Evolutionary conservation across 2,113 vertebrate species (phyloP), one percentile per base, ranked within the genome.

Genomic region (Rhipidura dahli): DNA sequence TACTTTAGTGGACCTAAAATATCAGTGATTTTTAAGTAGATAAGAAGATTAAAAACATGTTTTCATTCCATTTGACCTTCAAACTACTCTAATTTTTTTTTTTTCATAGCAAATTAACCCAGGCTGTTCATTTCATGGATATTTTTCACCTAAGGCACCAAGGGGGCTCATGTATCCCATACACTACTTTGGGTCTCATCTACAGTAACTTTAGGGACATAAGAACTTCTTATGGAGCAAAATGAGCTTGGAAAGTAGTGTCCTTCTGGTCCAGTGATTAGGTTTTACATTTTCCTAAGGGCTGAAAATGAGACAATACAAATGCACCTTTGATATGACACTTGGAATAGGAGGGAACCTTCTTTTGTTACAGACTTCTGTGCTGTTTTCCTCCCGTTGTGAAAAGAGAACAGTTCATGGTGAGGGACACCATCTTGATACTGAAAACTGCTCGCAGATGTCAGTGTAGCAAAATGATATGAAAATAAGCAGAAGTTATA

Each of bases 1-100:
- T 0, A 71, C 69, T 89, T 81, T 14, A 89, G 83, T 0, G 0
- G 50, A 75, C 68, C 49, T 84, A 94, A 94, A 95, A 93, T 89
- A 95, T 82, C 90, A 94, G 68, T 95, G 76, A 86, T 93, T 93
- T 81, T 3, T 95, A 96, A 96, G 92, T 53, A 96, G 94, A 84
- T 96, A 95, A 96, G 95, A 94, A 69, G 94, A 94, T 95, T 96
- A 94, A 93, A 96, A 89, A 9, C 42, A 59, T 92, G 51, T 71
- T 96, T 94, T 92, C 47, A 47, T 95, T 96, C 80, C 56, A 57
- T 71, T 87, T 96, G 94, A 96, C 94, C 93, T 97, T 94, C 83
- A 87, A 80, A 89, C 22, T 87, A 64, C 28, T 53, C n/a, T 51
- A 21, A 1, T 57, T 35, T 72, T 63, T 54, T 69, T 80, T 73